Evolutionary conservation across 2,113 vertebrate species (phyloP), one percentile per base, ranked within the genome.

Genomic region (Dolichallabes microphthalmus): DNA sequence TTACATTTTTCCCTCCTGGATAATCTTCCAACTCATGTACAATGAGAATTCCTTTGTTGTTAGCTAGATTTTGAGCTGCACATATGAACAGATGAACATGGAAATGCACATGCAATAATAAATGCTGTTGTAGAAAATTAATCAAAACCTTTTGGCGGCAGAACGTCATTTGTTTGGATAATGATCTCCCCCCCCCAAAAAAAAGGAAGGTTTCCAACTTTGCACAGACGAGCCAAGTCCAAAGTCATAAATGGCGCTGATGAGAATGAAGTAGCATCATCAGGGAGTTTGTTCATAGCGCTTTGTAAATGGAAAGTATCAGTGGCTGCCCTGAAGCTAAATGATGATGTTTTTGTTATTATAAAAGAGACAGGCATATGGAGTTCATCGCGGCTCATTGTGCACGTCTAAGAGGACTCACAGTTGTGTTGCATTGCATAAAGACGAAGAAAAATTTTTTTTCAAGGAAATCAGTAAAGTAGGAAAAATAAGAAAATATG

Each of bases 311-410:
- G 66, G 64, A 63, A 35, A 87, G 81, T 76, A 85, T 86, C 82
- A 90, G 76, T 89, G 39, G 50, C 68, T 86, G 79, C 86, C 88
- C 86, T 85, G 86, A 85, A 84, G 88, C 85, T 66, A 85, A 74
- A 88, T 52, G 52, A 53, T 84, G 71, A 82, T 88, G 83, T 86
- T 86, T 82, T 66, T 71, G 64, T 85, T 74, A 83, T 88, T 74
- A 80, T 80, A 75, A 88, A 60, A 84, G 58, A 69, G 63, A 87
- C 64, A 82, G 82, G 82, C 79, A 88, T 85, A 84, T 68, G 83
- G 82, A 86, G 86, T 64, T 81, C 57, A 58, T 32, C 79, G 58
- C 35, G 83, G 79, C 83, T 86, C 88, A 86, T 85, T 78, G 75
- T 80, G 80, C 87, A 81, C 79, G 22, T 79, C 35, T 58, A 32